phyloP scores from a whole-genome alignment of 2,113 vertebrate genomes.

The Centropus bengalensis region DNA sequence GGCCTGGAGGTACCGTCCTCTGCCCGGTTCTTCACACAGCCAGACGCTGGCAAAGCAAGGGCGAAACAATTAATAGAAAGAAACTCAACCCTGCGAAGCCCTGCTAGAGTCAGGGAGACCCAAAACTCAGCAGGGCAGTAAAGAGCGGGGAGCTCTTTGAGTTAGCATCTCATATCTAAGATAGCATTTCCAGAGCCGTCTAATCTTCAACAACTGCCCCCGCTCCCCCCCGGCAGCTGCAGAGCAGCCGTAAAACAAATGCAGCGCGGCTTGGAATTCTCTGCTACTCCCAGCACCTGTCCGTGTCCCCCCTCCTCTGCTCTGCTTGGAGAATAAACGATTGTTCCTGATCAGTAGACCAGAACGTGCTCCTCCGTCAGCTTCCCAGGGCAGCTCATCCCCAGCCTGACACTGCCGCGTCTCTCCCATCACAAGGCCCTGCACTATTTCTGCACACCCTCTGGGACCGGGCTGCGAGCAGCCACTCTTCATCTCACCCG shows the following conservation, averaged over 20 bases:
- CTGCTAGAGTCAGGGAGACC: neutral
- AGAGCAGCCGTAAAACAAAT: neutral
- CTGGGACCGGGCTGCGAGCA: fast-evolving
- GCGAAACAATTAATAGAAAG: neutral
- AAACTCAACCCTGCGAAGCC: neutral
- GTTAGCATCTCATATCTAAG: neutral
- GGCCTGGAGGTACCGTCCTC: neutral
- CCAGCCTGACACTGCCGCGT: fast-evolving
- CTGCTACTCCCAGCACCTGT: neutral
- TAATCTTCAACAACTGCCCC: neutral
- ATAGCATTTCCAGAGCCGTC: neutral
- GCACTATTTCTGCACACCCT: neutral
- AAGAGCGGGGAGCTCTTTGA: neutral
- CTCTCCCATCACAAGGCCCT: neutral
- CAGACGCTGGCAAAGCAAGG: neutral
- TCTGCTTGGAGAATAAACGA: neutral
- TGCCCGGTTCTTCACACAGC: neutral
- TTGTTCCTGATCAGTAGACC: neutral
- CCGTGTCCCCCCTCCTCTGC: neutral
- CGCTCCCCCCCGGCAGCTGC: neutral
- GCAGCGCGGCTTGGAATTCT: neutral
- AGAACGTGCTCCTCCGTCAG: neutral
- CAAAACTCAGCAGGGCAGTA: neutral
- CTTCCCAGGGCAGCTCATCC: neutral
- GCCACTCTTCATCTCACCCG: neutral